Percentiles rank a stretch among this genome's conserved stretches.
These are phyloP conservation scores for Carduelis carduelis DNA, from an alignment of 2,797 vertebrate species.

Conservation along the genomic window DNA sequence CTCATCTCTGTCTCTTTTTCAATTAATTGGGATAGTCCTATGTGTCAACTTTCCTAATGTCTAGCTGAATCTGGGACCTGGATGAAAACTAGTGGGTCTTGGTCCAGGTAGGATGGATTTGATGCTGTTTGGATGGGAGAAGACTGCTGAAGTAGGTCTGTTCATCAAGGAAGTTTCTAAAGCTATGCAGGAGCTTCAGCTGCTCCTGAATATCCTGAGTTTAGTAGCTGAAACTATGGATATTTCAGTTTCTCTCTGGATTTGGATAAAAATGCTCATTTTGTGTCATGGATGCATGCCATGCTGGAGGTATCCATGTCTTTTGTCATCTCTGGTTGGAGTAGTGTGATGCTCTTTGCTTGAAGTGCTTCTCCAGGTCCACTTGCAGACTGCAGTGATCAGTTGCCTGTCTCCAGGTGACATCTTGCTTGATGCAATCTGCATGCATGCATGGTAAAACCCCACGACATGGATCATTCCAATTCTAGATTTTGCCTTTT, in stretches of 20 bases:
- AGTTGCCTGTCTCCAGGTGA: background rate
- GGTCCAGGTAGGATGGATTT: constrained; percentile 15
- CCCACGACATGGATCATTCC: background rate
- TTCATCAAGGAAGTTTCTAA: background rate
- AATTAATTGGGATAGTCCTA: constrained; percentile 1
- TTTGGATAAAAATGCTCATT: background rate
- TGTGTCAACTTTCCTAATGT: background rate
- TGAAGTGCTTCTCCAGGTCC: background rate
- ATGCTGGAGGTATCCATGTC: background rate
- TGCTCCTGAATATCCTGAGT: background rate
- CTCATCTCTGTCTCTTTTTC: constrained; percentile 7
- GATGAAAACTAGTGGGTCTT: constrained; percentile 33
- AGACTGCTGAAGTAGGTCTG: background rate
- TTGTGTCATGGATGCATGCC: background rate
- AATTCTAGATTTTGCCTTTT: background rate
- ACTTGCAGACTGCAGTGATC: background rate
- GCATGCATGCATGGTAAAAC: background rate
- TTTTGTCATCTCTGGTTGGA: background rate
- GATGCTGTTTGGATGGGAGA: background rate
- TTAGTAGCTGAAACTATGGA: background rate
- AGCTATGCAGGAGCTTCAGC: background rate
- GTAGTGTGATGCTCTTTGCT: background rate
- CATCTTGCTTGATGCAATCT: background rate
- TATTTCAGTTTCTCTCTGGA: background rate
- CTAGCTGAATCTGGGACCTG: constrained; percentile 20